Evolutionary conservation across 2,888 invertebrate genomes (phyloP), one percentile per base, ranked within the genome.

Genomic region (Cataglyphis rosenhaueri): DNA sequence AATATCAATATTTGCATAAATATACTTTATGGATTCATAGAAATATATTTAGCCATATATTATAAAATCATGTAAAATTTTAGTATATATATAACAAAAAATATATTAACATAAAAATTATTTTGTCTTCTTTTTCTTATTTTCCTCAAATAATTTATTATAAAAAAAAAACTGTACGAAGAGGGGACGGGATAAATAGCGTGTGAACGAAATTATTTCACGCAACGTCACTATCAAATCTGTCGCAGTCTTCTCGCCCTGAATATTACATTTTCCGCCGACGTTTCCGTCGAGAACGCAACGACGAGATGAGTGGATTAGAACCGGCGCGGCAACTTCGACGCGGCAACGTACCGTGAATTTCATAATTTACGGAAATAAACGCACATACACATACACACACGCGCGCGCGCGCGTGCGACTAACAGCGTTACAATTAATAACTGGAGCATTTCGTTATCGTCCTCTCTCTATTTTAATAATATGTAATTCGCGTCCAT

Each of bases 191-290:
- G 41, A 73, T 62, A 66, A 84, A 61, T 74, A 73, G 68, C 64
- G 66, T 55, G 62, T 25, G 75, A 81, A 68, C 48, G 61, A 82
- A 86, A 81, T 87, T 87, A 83, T 61, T 79, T 73, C 62, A 29
- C 55, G 65, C 59, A 52, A 73, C 25, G 32, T 29, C 6, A 38
- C 55, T 48, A 52, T 76, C 62, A 70, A 65, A 81, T 68, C 82
- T 70, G 10, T 41, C 25, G 12, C 44, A 35, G 38, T 62, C 65
- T 41, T 25, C 59, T 52, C 59, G 57, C 66, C n/a, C 44, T 62
- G 59, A 74, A 85, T 79, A 85, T 84, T 79, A 59, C 64, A 74
- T 82, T 70, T 65, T 70, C 55, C 55, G 18, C 25, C 48, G 52
- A 64, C 59, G 74, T 84, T 83, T 82, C 62, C 70, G 82, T 52